Evolutionary conservation across 2,888 invertebrate species (phyloP), one percentile per base, ranked within the genome.

Genomic region (Apodemia hepburni): DNA sequence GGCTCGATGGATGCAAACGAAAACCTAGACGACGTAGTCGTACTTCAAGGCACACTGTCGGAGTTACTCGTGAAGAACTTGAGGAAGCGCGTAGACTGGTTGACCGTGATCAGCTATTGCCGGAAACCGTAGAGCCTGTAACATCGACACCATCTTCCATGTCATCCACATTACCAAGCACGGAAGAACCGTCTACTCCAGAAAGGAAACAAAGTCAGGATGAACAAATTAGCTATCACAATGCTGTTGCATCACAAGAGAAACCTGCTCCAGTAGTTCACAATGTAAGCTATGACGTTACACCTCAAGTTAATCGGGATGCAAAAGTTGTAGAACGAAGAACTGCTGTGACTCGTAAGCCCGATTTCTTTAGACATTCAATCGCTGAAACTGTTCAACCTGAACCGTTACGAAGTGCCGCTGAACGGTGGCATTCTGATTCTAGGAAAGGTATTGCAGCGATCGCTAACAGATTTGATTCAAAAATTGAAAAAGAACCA

Each of bases 51-150:
- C 96, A 97, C 80, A 97, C 97, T 0, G 96, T 97, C 27, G 97
- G 96, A 59, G 97, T 97, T 18, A 96, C 96, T 49, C 93, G 93
- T 58, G 96, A 96, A 77, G 97, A 97, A 75, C 83, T 97, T 33
- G 96, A 95, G 3, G 94, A 95, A 72, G 97, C 97, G 0, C 92
- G 97, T 58, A 93, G 94, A 64, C 93, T 96, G 75, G 93, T 97
- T 70, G 95, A 96, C 80, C 74, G 80, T 8, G 84, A 81, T 65
- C 77, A 80, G 15, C 73, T 92, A n/a, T 58, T 71, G 17, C 70
- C 70, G 4, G 67, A 92, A 87, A 71, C 68, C 17, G 69, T 74
- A 3, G 75, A 77, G 2, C 70, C 72, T 4, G 64, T 69, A 9
- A 62, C 71, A 6, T 70, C 70, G 29, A 61, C 65, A 29, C 88